Percentiles rank a stretch among this genome's conserved stretches.
phyloP scores from a whole-genome alignment of 1,140 invertebrate species.

The Eubasilissa regina region DNA sequence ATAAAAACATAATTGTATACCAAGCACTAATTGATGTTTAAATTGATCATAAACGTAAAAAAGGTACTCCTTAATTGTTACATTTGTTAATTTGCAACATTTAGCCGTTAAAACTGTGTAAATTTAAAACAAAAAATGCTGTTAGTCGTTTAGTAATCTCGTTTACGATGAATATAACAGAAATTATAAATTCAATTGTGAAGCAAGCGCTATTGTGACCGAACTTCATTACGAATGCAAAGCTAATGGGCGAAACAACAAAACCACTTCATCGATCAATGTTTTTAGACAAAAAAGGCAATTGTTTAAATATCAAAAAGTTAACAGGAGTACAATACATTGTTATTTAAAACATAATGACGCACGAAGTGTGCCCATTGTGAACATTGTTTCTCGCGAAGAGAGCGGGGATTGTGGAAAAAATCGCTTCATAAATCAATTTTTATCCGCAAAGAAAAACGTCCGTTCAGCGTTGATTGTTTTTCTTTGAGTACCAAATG shows the following conservation, averaged over 20 bases:
- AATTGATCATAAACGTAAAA: too few relatives aligned
- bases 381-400: slow-evolving; percentile 34
- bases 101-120: too few relatives aligned
- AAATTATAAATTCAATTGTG: slow-evolving; percentile 42
- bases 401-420: slow-evolving; percentile 18
- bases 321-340: slow-evolving; percentile 54
- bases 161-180: slow-evolving; percentile 6
- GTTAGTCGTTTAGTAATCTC: not conserved
- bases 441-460: slow-evolving; percentile 44
- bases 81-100: too few relatives aligned
- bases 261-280: slow-evolving; percentile 56
- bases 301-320: slow-evolving; percentile 53
- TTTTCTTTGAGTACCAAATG: slow-evolving; percentile 15
- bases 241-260: slow-evolving; percentile 47
- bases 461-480: slow-evolving; percentile 41
- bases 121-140: too few relatives aligned
- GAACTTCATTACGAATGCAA: slow-evolving; percentile 49
- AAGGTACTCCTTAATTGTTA: too few relatives aligned
- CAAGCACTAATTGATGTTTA: too few relatives aligned
- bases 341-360: slow-evolving; percentile 57
- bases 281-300: slow-evolving; percentile 44
- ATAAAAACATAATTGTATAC: too few relatives aligned
- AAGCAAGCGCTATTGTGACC: slow-evolving; percentile 43
- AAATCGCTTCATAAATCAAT: slow-evolving; percentile 53
- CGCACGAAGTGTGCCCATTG: slow-evolving; percentile 55